phyloP scores from a whole-genome alignment of 1,140 invertebrate species.

The Zaprionus gabonicus region DNA sequence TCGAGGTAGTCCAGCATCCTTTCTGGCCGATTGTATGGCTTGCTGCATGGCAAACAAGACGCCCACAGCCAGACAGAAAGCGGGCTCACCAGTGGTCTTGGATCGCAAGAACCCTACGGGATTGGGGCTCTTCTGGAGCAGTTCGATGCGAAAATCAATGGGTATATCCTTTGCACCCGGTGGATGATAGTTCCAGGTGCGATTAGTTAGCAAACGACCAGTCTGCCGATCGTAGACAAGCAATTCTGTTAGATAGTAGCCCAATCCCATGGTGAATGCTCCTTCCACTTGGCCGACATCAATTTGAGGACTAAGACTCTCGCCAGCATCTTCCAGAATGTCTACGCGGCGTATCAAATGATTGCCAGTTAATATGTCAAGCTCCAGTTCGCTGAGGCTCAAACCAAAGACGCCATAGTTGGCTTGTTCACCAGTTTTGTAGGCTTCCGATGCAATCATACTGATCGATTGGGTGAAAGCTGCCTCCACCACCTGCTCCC shows the following conservation, averaged over 20 bases:
- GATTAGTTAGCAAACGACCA: slow-evolving; percentile 89
- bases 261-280: slow-evolving; percentile 93
- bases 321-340: slow-evolving; percentile 90
- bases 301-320: slow-evolving; percentile 88
- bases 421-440: slow-evolving; percentile 72
- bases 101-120: slow-evolving; percentile 89
- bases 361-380: slow-evolving; percentile 91
- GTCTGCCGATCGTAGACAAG: slow-evolving; percentile 88
- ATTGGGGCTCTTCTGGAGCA: slow-evolving; percentile 90
- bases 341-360: slow-evolving; percentile 87
- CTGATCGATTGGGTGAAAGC: slow-evolving; percentile 87
- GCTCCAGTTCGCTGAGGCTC: slow-evolving; percentile 88
- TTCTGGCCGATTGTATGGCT: slow-evolving; percentile 88
- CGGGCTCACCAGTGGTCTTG: slow-evolving; percentile 93
- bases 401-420: slow-evolving; percentile 86
- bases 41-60: slow-evolving; percentile 90
- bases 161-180: slow-evolving; percentile 93
- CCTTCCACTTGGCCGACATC: slow-evolving; percentile 93
- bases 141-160: slow-evolving; percentile 90
- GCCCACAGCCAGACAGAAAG: slow-evolving; percentile 88
- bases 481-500: slow-evolving; percentile 87
- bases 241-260: slow-evolving; percentile 90
- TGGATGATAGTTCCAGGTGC: slow-evolving; percentile 93
- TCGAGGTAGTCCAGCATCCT: slow-evolving; percentile 85
- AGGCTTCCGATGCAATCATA: slow-evolving; percentile 87